Evolutionary conservation across 2,113 vertebrate genomes (phyloP).

Genomic region (Tretioscincus oriximinensis): DNA sequence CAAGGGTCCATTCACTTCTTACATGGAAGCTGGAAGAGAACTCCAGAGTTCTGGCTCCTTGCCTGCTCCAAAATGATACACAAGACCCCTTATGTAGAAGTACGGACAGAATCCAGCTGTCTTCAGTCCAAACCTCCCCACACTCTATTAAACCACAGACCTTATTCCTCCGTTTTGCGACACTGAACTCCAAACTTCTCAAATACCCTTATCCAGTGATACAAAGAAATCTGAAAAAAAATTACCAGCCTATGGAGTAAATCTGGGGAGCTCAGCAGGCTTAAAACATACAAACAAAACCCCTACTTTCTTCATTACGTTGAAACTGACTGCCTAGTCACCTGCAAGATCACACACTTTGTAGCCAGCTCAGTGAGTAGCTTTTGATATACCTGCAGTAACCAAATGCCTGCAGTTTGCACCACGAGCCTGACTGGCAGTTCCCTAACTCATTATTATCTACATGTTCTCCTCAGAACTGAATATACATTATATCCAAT

Average conservation of each 20-base stretch:
- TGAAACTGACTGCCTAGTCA: neutral
- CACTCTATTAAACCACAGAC: neutral
- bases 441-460: neutral
- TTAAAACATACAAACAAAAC: neutral
- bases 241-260: neutral
- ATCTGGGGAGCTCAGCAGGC: neutral
- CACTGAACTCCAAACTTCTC: neutral
- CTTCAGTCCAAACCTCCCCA: neutral
- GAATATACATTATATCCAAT: neutral
- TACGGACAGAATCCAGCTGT: neutral
- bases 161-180: neutral
- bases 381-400: neutral
- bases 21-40: neutral
- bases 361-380: neutral
- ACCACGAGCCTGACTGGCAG: neutral
- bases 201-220: neutral
- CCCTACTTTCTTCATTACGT: neutral
- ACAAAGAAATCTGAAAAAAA: neutral
- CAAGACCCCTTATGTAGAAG: constrained; percentile 6
- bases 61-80: neutral
- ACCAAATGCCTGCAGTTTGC: neutral
- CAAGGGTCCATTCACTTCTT: neutral
- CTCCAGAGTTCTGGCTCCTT: constrained; percentile 2
- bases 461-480: neutral
- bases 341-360: neutral